Conservation (phyloP, 1,140 invertebrate genomes). For the Liolophura sinensis region DNA sequence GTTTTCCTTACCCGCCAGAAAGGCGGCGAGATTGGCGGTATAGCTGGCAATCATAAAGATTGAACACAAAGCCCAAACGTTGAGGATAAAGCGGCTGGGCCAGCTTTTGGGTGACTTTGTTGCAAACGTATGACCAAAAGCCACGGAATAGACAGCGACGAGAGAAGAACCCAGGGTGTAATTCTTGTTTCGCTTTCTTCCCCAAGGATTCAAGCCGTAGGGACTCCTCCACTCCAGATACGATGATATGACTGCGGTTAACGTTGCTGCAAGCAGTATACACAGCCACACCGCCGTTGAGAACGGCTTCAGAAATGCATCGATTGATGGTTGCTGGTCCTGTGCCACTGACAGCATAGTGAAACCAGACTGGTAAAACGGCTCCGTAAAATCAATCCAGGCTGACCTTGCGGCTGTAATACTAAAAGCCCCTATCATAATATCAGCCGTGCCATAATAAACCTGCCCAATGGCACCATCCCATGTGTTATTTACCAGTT, state of each 20-base stretch:
- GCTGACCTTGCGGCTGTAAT: constrained; percentile 70
- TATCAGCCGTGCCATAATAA: constrained; percentile 81
- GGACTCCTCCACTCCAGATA: constrained; percentile 91
- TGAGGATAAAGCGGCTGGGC: constrained; percentile 80
- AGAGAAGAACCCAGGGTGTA: constrained; percentile 69
- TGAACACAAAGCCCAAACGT: constrained; percentile 92
- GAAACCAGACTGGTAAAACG: constrained; percentile 84
- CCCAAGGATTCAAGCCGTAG: constrained; percentile 94
- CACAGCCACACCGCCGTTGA: constrained; percentile 88
- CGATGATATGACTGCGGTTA: constrained; percentile 87
- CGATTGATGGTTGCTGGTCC: constrained; percentile 76
- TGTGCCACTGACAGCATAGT: constrained; percentile 40
- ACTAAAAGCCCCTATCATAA: constrained; percentile 85
- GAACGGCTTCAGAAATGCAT: constrained; percentile 88
- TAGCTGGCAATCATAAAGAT: constrained; percentile 93
- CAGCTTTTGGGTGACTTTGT: constrained; percentile 94
- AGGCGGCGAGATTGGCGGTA: constrained; percentile 90
- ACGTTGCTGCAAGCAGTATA: constrained; percentile 84
- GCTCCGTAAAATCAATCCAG: constrained; percentile 85
- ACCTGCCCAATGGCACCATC: constrained; percentile 86
- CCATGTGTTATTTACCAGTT: constrained; percentile 63
- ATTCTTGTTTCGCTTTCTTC: constrained; percentile 86
- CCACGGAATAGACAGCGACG: constrained; percentile 54
- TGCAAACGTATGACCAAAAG: constrained; percentile 87
- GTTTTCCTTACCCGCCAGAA: constrained; percentile 74